Conservation (phyloP, 2,797 vertebrate species). For the Lerista edwardsae region DNA sequence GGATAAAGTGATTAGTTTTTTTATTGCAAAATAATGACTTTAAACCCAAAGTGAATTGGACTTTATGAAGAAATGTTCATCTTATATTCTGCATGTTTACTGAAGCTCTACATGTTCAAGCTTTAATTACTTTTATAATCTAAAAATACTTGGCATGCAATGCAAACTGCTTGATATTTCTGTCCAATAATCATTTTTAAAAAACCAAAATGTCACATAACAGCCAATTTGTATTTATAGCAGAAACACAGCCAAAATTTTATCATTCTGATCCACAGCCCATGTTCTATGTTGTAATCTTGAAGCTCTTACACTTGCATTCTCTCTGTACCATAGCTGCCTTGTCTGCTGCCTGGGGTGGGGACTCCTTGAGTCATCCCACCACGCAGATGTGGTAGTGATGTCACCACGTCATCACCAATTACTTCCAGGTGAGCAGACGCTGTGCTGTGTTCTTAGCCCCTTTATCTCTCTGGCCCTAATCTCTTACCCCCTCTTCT, state of each 20-base stretch:
- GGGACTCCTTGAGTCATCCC: too few relatives aligned
- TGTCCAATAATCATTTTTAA: not conserved
- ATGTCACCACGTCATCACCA: too few relatives aligned
- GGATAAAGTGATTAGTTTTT: conserved; percentile 54
- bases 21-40: conserved; percentile 55
- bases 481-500: too few relatives aligned
- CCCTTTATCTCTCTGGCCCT: too few relatives aligned
- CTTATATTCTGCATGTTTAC: conserved; percentile 43
- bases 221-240: not conserved
- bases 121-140: conserved; percentile 66
- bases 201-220: not conserved
- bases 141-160: conserved; percentile 43
- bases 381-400: too few relatives aligned
- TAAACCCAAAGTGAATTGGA: conserved; percentile 49
- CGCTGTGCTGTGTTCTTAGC: too few relatives aligned
- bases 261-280: not conserved
- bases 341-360: too few relatives aligned
- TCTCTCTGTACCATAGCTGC: too few relatives aligned
- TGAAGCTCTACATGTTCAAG: conserved; percentile 41
- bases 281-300: too few relatives aligned
- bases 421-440: too few relatives aligned
- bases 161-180: not conserved
- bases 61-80: conserved; percentile 48
- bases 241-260: not conserved
- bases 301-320: not conserved